Evolutionary conservation across 2,113 vertebrate species (phyloP).

Genomic region (Catharus fuscescens): DNA sequence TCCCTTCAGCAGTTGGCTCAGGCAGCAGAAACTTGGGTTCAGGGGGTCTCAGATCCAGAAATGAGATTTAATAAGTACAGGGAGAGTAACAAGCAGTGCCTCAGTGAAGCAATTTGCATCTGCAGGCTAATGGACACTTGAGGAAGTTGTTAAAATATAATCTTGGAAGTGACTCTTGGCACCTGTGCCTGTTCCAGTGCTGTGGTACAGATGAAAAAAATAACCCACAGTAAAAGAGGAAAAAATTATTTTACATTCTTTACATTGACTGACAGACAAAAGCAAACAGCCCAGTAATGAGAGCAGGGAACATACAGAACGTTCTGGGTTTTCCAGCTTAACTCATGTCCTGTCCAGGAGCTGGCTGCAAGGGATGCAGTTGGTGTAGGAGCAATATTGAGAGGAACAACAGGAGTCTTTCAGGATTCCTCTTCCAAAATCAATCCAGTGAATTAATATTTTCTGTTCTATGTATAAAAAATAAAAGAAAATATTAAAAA

Average conservation of each 20-base stretch:
- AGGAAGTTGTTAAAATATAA: background rate
- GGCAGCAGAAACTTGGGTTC: background rate
- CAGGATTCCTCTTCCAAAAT: background rate
- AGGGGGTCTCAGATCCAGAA: background rate
- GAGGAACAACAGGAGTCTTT: background rate
- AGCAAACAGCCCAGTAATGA: background rate
- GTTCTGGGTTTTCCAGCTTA: background rate
- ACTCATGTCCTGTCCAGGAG: background rate
- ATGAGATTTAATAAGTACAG: background rate
- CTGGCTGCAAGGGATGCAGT: background rate
- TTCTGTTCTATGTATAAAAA: background rate
- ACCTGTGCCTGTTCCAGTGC: background rate
- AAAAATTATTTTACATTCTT: background rate
- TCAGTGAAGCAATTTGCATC: background rate
- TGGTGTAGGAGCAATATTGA: background rate
- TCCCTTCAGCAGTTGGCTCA: background rate
- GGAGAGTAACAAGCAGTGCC: background rate
- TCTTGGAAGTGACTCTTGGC: conserved; percentile 8
- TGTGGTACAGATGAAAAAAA: background rate
- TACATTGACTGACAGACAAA: background rate
- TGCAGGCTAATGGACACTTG: background rate
- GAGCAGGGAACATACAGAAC: background rate
- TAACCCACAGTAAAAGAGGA: background rate
- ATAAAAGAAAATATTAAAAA: background rate
- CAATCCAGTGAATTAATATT: background rate